Percentiles rank a stretch among this genome's conserved stretches.
Conservation (phyloP, 2,113 vertebrate species). For the Rynchops niger region DNA sequence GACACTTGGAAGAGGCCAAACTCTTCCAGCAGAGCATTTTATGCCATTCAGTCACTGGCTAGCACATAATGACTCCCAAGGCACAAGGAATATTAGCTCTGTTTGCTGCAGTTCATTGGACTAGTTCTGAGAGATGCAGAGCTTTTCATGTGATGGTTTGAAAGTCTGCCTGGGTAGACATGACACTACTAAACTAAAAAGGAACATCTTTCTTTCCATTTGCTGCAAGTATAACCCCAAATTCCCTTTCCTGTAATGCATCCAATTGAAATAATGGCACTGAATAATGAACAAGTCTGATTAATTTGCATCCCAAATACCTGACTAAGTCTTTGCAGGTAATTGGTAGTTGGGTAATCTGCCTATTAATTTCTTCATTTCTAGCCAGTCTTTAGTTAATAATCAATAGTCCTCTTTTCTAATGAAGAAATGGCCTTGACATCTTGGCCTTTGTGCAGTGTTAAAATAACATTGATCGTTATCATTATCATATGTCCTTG, state of each 20-base stretch:
- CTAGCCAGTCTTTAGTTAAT: slow-evolving; percentile 72
- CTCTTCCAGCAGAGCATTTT: not conserved
- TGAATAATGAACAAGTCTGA: slow-evolving; percentile 57
- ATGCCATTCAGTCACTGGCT: not conserved
- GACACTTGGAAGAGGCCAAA: not conserved
- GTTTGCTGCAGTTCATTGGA: not conserved
- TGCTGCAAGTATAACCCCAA: not conserved
- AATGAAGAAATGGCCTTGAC: slow-evolving; percentile 77
- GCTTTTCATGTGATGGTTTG: not conserved
- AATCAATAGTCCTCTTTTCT: slow-evolving; percentile 79
- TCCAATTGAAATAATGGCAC: not conserved
- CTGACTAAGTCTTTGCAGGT: slow-evolving; percentile 59
- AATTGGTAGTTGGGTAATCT: slow-evolving; percentile 66
- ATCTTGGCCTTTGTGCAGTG: slow-evolving; percentile 72
- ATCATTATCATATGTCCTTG: slow-evolving; percentile 82
- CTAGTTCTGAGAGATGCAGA: not conserved
- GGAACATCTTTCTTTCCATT: not conserved
- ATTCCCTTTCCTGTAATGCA: not conserved
- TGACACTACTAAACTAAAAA: not conserved
- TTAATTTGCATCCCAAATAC: slow-evolving; percentile 69
- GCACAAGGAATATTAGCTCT: not conserved
- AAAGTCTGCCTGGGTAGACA: not conserved
- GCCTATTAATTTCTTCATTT: slow-evolving; percentile 71
- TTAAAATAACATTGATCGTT: slow-evolving; percentile 80
- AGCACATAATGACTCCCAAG: not conserved